A percentile compares a stretch with the other conserved stretches of the same genome.
These are phyloP conservation scores for Neosilurus mollespiculum DNA, from an alignment of 2,797 vertebrate species.

Conservation along the genomic window DNA sequence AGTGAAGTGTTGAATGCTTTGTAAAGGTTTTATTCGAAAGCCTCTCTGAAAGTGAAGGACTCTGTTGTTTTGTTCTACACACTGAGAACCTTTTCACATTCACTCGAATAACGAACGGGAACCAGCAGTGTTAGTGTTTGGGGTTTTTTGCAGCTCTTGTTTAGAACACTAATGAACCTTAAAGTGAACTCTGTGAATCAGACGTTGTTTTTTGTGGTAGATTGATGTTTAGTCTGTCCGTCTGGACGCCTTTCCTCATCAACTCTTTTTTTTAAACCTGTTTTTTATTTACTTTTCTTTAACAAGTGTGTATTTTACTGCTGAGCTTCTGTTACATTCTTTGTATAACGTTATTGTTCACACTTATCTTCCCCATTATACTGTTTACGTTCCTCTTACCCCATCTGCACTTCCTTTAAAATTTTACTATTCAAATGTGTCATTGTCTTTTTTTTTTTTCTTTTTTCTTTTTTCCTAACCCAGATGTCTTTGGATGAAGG, in stretches of 20 bases:
- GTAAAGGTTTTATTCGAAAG: background rate
- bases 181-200: background rate
- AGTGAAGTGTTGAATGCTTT: background rate
- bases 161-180: background rate
- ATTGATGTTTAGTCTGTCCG: slow-evolving; percentile 14
- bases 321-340: background rate
- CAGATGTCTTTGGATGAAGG: background rate
- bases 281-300: background rate
- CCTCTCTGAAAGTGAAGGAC: too few relatives aligned
- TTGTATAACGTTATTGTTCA: background rate
- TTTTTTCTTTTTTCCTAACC: background rate
- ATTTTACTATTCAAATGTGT: background rate
- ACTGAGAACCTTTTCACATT: background rate
- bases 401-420: background rate
- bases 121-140: background rate
- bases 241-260: background rate
- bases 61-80: background rate
- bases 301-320: background rate
- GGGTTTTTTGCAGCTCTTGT: background rate
- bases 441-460: background rate
- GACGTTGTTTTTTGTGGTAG: background rate
- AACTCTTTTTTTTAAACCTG: background rate
- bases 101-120: too few relatives aligned
- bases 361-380: background rate
- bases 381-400: background rate